Conservation (phyloP, 2,113 vertebrate species). For the Diphyllodes magnificus region DNA sequence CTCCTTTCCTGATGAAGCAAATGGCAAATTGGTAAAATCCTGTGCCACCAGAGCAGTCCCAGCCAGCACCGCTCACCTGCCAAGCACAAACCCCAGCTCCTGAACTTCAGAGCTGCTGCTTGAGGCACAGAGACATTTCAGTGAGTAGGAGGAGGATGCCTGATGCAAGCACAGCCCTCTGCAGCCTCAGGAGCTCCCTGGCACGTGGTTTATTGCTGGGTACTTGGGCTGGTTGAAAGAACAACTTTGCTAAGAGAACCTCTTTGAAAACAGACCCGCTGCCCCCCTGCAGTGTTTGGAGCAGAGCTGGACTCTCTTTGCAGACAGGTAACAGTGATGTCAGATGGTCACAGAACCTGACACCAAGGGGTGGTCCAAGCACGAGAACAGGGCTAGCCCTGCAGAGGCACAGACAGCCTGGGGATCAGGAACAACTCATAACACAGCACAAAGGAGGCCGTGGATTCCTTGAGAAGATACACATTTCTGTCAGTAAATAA, state of each 20-base stretch:
- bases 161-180: neutral
- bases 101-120: neutral
- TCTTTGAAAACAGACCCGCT: neutral
- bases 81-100: neutral
- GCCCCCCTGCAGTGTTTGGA: neutral
- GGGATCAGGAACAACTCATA: neutral
- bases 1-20: neutral
- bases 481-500: neutral
- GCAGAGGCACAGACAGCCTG: neutral
- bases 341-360: neutral
- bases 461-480: neutral
- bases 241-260: neutral
- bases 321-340: neutral
- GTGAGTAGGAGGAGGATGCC: neutral
- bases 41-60: neutral
- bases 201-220: neutral
- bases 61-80: neutral
- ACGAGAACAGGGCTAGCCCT: accelerated
- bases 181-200: neutral
- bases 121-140: neutral
- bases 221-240: neutral
- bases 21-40: neutral
- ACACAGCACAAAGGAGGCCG: neutral
- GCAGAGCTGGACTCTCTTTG: neutral
- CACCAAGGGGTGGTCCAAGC: neutral